These are phyloP conservation scores for Anastrepha obliqua DNA, from an alignment of 1,140 invertebrate genomes.

Conservation along the genomic window DNA sequence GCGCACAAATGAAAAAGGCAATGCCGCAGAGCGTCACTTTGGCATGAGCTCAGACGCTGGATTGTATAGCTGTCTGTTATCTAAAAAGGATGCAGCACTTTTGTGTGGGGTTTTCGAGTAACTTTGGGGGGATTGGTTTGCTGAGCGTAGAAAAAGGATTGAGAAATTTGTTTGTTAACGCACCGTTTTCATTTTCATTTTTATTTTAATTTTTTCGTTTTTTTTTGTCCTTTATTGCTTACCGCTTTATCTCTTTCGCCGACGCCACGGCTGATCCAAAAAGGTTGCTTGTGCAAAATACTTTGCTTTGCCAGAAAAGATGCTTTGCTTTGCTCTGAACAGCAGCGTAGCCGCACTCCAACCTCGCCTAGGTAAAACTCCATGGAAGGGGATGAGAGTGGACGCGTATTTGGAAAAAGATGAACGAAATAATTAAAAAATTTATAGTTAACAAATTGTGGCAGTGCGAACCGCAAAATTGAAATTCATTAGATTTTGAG, in stretches of 20 bases:
- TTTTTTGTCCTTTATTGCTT: background rate
- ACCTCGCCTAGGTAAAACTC: background rate
- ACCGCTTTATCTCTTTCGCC: constrained; percentile 1
- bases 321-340: constrained; percentile 21
- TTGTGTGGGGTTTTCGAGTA: background rate
- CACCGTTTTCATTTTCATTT: constrained; percentile 5
- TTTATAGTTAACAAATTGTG: background rate
- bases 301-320: constrained; percentile 31
- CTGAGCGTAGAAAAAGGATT: constrained; percentile 22
- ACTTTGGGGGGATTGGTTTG: background rate
- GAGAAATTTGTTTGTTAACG: constrained; percentile 46
- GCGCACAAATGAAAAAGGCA: background rate
- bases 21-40: background rate
- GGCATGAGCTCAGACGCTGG: constrained; percentile 27
- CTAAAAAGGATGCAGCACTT: constrained; percentile 36
- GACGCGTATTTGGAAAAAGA: background rate
- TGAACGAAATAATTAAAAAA: constrained; percentile 5
- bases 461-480: background rate
- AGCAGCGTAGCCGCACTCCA: background rate
- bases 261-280: background rate
- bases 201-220: constrained; percentile 1
- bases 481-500: constrained; percentile 43
- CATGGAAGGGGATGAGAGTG: background rate
- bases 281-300: constrained; percentile 32
- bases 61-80: constrained; percentile 34